These are phyloP conservation scores for Rhynchomys soricoides DNA, from an alignment of 2,113 vertebrate species.

Conservation along the genomic window DNA sequence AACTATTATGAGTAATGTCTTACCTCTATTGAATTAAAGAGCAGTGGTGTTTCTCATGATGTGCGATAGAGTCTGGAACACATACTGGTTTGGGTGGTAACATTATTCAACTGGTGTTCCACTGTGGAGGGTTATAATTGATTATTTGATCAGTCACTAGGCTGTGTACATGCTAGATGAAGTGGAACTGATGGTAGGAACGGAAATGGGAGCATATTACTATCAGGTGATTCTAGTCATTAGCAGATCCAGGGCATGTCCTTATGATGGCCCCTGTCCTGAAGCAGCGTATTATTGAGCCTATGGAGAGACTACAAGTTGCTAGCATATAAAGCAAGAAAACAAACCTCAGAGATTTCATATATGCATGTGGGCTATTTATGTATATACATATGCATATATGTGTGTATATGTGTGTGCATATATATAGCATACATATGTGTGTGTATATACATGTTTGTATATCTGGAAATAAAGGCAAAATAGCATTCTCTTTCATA, in stretches of 20 bases:
- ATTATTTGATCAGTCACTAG: background rate
- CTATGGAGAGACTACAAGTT: background rate
- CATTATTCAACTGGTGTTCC: background rate
- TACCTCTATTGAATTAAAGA: background rate
- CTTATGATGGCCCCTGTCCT: background rate
- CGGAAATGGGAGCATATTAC: background rate
- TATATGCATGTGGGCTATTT: background rate
- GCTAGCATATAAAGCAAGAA: background rate
- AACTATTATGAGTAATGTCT: background rate
- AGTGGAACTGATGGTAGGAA: background rate
- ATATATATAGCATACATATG: background rate
- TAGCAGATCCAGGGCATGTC: background rate
- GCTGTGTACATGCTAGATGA: background rate
- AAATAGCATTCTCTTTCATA: background rate
- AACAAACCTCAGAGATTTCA: background rate
- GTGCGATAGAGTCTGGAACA: background rate
- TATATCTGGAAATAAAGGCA: background rate
- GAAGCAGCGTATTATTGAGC: background rate
- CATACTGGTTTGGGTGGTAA: background rate
- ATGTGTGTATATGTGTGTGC: background rate
- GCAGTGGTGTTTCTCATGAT: background rate
- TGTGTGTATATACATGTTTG: background rate
- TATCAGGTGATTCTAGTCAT: background rate
- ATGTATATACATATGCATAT: background rate
- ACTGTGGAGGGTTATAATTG: background rate